These are phyloP conservation scores for Rhingia rostrata DNA, from an alignment of 2,888 invertebrate genomes.

Conservation along the genomic window DNA sequence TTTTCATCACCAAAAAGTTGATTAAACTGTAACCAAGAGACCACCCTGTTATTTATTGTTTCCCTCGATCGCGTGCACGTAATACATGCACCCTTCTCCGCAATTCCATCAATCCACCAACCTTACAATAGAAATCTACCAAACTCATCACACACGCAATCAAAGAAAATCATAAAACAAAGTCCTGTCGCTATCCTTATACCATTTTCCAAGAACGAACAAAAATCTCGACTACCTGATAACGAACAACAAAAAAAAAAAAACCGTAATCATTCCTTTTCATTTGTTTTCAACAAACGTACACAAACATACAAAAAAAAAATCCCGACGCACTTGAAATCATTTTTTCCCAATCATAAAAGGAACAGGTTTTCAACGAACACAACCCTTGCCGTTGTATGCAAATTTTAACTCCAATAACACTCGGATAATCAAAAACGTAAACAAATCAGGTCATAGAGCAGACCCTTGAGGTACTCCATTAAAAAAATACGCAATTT, in stretches of 20 bases:
- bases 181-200: slow-evolving; percentile 21
- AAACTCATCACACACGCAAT: slow-evolving; percentile 50
- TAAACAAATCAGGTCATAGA: slow-evolving; percentile 48
- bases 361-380: slow-evolving; percentile 36
- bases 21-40: background rate
- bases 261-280: background rate
- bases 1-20: background rate
- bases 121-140: slow-evolving; percentile 22
- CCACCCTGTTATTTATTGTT: background rate
- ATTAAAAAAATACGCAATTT: slow-evolving; percentile 21
- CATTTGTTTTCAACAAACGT: slow-evolving; percentile 9
- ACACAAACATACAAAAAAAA: background rate
- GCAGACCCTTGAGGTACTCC: slow-evolving; percentile 45
- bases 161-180: slow-evolving; percentile 14
- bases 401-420: slow-evolving; percentile 30
- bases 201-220: slow-evolving; percentile 33
- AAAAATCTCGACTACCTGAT: background rate
- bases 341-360: background rate
- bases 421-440: slow-evolving; percentile 1
- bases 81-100: background rate
- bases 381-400: slow-evolving; percentile 25
- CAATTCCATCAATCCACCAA: background rate
- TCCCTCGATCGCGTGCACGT: background rate
- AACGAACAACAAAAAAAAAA: background rate
- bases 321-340: slow-evolving; percentile 28